A percentile compares a stretch with the other conserved stretches of the same genome.
These are phyloP conservation scores for Elegia similella DNA, from an alignment of 2,888 invertebrate species.

Conservation along the genomic window DNA sequence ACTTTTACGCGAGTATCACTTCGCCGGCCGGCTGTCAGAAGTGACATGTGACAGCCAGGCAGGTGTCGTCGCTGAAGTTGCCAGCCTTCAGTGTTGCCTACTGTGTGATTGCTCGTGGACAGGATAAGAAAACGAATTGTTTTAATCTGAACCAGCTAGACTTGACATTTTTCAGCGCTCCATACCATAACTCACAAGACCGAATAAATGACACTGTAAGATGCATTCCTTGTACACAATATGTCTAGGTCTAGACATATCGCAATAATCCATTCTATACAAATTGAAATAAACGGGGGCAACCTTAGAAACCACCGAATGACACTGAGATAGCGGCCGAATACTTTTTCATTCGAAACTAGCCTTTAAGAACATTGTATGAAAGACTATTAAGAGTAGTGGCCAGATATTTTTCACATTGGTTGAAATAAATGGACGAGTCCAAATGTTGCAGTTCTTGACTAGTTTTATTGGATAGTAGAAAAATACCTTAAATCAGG, in stretches of 20 bases:
- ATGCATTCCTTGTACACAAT: constrained; percentile 8
- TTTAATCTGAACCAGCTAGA: too few relatives aligned
- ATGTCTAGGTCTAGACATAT: background rate
- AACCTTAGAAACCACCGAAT: background rate
- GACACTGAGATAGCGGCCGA: background rate
- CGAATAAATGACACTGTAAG: constrained; percentile 6
- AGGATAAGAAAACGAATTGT: too few relatives aligned
- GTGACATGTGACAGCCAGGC: too few relatives aligned
- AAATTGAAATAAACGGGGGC: constrained; percentile 9
- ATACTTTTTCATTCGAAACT: background rate
- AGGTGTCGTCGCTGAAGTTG: too few relatives aligned
- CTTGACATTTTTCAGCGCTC: background rate
- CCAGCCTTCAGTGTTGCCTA: too few relatives aligned
- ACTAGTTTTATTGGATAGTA: too few relatives aligned
- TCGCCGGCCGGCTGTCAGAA: too few relatives aligned
- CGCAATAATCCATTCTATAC: constrained; percentile 5
- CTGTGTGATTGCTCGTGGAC: too few relatives aligned
- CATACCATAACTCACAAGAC: background rate
- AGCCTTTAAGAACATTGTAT: background rate
- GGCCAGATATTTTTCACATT: background rate
- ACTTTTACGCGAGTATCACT: too few relatives aligned
- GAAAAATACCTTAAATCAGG: too few relatives aligned
- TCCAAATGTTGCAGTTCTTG: background rate
- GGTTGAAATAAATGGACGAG: background rate
- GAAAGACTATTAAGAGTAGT: background rate